Base-by-base conservation (phyloP, 2,797 vertebrate genomes). In the Oryzias dopingdopingensis region DNA sequence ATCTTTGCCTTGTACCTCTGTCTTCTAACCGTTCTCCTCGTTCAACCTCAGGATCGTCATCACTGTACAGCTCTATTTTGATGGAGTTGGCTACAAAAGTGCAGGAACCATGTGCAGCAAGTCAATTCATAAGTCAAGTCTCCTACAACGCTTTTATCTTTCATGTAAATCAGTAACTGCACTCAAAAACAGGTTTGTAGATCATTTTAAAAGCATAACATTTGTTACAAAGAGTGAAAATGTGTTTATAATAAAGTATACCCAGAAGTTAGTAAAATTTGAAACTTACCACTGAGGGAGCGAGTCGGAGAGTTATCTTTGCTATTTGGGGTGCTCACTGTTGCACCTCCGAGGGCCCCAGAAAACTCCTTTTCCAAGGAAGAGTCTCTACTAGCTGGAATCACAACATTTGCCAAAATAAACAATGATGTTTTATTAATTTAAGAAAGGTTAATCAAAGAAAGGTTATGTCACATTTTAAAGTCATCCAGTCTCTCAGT, bases 31-130 rank as follows among this genome's bases (percentile, higher is more conserved):
- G 92, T 70, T 32, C 94, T 80, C 77, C 94, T 88, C 92, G 45
- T 89, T 95, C 91, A 79, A 41, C 95, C 89, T 94, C 94, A 22
- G 87, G 90, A 80, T 98, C 96, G 82, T 98, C 96, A 89, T 98
- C 96, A 55, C 96, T 98, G 91, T 97, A 98, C 88, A 97, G 92
- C 92, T 98, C 96, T 87, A 98, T 95, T 90, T 98, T 98, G 87
- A 98, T 97, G 29, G 95, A 98, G 89, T 96, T 98, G 43, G 94
- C 96, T 98, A 62, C 26, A 79, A 40, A 71, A 14, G 17, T 12
- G 58, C 37, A 68, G 44, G 24, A 49, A 43, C 29, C 63, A 51
- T 64, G 20, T 8, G 15, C 29, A 46, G 17, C 17, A 56, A 45
- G n/a, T 37, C 14, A 22, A 51, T 10, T 14, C 23, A 45, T 18